These are phyloP conservation scores for Aporrectodea caliginosa DNA, from an alignment of 1,140 invertebrate genomes.

Conservation along the genomic window DNA sequence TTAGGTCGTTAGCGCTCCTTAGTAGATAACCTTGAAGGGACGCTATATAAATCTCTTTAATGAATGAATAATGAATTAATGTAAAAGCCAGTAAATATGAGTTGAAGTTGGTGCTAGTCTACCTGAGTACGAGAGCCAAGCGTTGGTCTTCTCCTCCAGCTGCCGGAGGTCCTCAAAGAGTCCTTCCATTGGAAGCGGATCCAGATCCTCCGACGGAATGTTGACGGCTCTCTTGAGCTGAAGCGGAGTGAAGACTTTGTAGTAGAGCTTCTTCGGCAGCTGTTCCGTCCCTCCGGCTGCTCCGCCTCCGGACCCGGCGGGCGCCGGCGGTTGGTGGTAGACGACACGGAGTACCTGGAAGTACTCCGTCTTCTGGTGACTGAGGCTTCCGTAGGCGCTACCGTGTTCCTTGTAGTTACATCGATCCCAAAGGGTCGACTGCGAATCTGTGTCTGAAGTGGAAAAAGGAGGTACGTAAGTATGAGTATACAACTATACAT, in stretches of 20 bases:
- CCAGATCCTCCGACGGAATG: neutral
- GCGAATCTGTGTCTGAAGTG: neutral
- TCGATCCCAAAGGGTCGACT: conserved; percentile 14
- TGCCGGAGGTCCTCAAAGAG: conserved; percentile 21
- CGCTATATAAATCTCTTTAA: too few relatives aligned
- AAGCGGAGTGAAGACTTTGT: conserved; percentile 14
- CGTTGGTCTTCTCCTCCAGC: conserved; percentile 20
- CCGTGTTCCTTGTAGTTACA: conserved; percentile 14
- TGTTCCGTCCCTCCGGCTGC: neutral
- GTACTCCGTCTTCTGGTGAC: conserved; percentile 18
- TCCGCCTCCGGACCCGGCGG: neutral
- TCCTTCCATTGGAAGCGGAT: neutral
- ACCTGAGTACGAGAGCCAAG: conserved; percentile 22
- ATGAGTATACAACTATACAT: too few relatives aligned
- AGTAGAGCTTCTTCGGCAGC: conserved; percentile 8
- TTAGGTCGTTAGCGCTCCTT: too few relatives aligned
- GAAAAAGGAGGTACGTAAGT: too few relatives aligned
- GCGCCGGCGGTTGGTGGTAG: neutral
- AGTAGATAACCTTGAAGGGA: too few relatives aligned
- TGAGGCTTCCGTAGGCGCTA: conserved; percentile 19
- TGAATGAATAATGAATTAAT: too few relatives aligned
- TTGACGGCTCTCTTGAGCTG: neutral
- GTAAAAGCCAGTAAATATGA: neutral
- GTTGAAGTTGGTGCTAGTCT: neutral
- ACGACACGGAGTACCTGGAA: conserved; percentile 18